A percentile compares a stretch with the other conserved stretches of the same genome.
Conservation (phyloP, 2,797 vertebrate species). For the Sebastes hubbsi region DNA sequence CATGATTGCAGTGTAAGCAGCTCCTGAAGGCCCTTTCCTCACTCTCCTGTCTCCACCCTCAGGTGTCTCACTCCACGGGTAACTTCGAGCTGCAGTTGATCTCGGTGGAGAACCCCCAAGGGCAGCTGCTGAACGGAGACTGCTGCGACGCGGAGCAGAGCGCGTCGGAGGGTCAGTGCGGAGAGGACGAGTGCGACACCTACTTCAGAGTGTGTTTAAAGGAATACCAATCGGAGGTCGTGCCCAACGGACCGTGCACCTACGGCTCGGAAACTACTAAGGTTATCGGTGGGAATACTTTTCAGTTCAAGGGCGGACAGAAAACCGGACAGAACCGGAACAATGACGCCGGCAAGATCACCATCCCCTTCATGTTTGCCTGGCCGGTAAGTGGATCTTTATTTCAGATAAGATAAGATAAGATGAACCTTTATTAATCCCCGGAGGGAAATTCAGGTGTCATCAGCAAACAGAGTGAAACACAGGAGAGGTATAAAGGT, state of each 20-base stretch:
- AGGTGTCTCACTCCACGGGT: slow-evolving; percentile 90
- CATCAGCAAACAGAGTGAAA: too few relatives aligned
- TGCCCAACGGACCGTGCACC: slow-evolving; percentile 85
- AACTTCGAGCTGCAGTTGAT: slow-evolving; percentile 96
- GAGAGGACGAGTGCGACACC: slow-evolving; percentile 91
- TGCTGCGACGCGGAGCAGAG: slow-evolving; percentile 89
- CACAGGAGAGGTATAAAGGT: too few relatives aligned
- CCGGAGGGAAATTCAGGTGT: too few relatives aligned
- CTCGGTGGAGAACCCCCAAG: slow-evolving; percentile 89
- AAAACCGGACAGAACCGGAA: slow-evolving; percentile 79
- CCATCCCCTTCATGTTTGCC: slow-evolving; percentile 92
- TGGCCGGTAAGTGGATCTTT: slow-evolving; percentile 90
- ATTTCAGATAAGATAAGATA: too few relatives aligned
- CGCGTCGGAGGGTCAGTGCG: slow-evolving; percentile 78
- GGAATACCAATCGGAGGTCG: slow-evolving; percentile 94
- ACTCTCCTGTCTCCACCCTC: slow-evolving; percentile 62
- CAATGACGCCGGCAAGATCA: slow-evolving; percentile 85
- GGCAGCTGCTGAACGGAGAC: slow-evolving; percentile 89
- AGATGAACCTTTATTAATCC: too few relatives aligned
- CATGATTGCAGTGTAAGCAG: neutral
- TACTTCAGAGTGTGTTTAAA: slow-evolving; percentile 93
- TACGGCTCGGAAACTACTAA: slow-evolving; percentile 91
- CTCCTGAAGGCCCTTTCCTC: neutral
- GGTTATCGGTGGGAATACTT: slow-evolving; percentile 94
- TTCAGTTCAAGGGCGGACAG: slow-evolving; percentile 84